These are phyloP conservation scores for Lagocephalus sceleratus DNA, from an alignment of 2,797 vertebrate species.

Conservation along the genomic window DNA sequence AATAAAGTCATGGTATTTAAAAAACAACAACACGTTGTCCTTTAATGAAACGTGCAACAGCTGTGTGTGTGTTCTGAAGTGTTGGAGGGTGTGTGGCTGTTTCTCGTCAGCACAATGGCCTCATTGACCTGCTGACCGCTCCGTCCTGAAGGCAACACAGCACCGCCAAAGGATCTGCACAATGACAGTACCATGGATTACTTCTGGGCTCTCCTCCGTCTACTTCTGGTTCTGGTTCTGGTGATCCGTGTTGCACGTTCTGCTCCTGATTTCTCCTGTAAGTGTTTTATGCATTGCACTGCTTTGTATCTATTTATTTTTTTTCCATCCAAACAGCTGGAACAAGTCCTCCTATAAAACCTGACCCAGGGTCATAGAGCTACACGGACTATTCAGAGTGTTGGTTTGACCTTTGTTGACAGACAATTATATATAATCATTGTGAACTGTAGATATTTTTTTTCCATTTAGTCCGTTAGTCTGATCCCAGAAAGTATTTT, in stretches of 20 bases:
- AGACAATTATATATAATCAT: too few relatives aligned
- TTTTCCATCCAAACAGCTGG: slow-evolving; percentile 43
- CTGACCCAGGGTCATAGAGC: neutral
- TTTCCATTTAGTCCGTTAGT: neutral
- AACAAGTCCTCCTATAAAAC: neutral
- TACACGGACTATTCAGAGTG: too few relatives aligned
- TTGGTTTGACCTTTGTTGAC: too few relatives aligned
- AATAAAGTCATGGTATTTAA: too few relatives aligned
- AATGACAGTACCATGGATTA: slow-evolving; percentile 58
- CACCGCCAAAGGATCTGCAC: slow-evolving; percentile 42
- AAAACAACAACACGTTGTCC: too few relatives aligned
- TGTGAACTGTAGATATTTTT: too few relatives aligned
- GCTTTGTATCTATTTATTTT: slow-evolving; percentile 15
- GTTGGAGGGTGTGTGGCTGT: slow-evolving; percentile 30
- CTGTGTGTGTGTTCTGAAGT: slow-evolving; percentile 15
- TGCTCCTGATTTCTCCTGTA: slow-evolving; percentile 75
- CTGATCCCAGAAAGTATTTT: slow-evolving; percentile 35
- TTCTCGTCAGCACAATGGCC: slow-evolving; percentile 67
- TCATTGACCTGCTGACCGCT: slow-evolving; percentile 62
- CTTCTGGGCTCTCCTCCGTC: slow-evolving; percentile 36
- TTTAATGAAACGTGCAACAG: neutral
- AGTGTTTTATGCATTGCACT: slow-evolving; percentile 45
- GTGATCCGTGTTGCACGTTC: slow-evolving; percentile 11
- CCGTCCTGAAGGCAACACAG: slow-evolving; percentile 37
- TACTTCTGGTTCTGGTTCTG: slow-evolving; percentile 56